Evolutionary conservation across 2,888 invertebrate species (phyloP), one percentile per base, ranked within the genome.

Genomic region (Spicauda simplicius): DNA sequence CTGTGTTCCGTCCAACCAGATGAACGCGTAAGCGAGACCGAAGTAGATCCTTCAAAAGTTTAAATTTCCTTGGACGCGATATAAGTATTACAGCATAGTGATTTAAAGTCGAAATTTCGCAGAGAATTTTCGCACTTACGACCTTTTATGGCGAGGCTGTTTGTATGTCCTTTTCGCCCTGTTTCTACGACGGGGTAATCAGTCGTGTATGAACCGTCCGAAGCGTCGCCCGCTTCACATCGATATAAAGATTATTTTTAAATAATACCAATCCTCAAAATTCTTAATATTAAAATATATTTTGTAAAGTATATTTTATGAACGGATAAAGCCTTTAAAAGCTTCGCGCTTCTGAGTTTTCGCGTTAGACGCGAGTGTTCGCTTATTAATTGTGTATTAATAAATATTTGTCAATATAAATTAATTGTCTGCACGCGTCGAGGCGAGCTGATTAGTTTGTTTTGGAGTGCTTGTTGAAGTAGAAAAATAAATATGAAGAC

Each of bases 401-500:
- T 30, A 37, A 30, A 52, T 59, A 66, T 58, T 64, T n/a, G 53
- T 62, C 50, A 53, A 48, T 53, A 67, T 56, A 50, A 58, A 65
- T 41, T 53, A 59, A 64, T 19, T 52, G 33, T 64, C 33, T 70
- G 64, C 64, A 72, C 70, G 72, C 69, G 64, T 58, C 63, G 52
- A 52, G 50, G 65, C 65, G 33, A 50, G 62, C 63, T 56, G 61
- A 69, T 66, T 72, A 63, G 56, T 67, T 66, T 62, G 41, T 69
- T 80, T 77, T 73, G 71, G 72, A 73, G 78, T 79, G 83, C 74
- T 58, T 50, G 79, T 70, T 68, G 71, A 77, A 69, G 70, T 71
- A 73, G 73, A 73, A 79, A 85, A 83, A 86, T 88, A 88, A 95
- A 94, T 81, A 96, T 96, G 96, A 96, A 96, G 95, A 96, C 96